These are phyloP conservation scores for Crioceris asparagi DNA, from an alignment of 2,888 invertebrate species.

Conservation along the genomic window DNA sequence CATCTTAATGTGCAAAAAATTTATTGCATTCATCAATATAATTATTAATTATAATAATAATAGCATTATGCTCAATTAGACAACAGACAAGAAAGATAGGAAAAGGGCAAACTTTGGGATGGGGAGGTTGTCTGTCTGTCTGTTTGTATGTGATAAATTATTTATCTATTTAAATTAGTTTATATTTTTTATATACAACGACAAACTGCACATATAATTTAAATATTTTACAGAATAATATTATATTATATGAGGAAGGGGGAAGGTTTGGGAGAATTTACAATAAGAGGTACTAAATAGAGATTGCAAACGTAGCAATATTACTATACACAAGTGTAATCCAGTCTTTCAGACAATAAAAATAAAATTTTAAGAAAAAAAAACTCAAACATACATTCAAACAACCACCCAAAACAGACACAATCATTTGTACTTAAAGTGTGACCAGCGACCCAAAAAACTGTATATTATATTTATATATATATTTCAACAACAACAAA, in stretches of 20 bases:
- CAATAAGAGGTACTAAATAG: constrained; percentile 35
- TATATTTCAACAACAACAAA: constrained; percentile 8
- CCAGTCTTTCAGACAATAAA: constrained; percentile 19
- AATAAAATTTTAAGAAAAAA: neutral
- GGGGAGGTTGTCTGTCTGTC: too few relatives aligned
- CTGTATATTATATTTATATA: constrained; percentile 19
- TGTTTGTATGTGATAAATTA: too few relatives aligned
- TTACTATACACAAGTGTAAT: constrained; percentile 28
- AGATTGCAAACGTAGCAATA: constrained; percentile 36
- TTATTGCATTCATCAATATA: too few relatives aligned
- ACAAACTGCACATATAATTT: constrained; percentile 36
- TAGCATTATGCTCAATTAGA: too few relatives aligned
- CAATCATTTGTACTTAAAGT: too few relatives aligned
- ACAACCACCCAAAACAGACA: too few relatives aligned
- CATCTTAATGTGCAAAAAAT: too few relatives aligned
- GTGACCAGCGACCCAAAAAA: constrained; percentile 21
- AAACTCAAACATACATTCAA: neutral
- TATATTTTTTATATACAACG: constrained; percentile 34
- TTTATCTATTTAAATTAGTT: too few relatives aligned
- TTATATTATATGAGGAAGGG: too few relatives aligned
- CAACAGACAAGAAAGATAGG: too few relatives aligned
- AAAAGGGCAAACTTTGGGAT: too few relatives aligned
- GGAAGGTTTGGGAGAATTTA: constrained; percentile 35
- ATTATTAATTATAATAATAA: too few relatives aligned
- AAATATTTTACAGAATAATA: constrained; percentile 34